Conservation (phyloP, 2,113 vertebrate genomes). For the Ptyas mucosa region DNA sequence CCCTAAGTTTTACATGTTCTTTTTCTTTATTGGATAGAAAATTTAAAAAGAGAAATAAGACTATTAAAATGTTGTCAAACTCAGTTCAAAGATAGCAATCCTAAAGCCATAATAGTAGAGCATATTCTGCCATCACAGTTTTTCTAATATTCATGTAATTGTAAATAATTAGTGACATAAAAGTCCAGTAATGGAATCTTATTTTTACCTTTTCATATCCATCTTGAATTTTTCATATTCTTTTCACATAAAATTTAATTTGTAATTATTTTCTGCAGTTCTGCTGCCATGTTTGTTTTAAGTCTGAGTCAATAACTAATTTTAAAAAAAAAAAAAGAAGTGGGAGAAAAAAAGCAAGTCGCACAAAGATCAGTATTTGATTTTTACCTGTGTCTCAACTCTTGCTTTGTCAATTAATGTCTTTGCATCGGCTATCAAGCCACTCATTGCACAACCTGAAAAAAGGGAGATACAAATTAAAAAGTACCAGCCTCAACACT, state of each 20-base stretch:
- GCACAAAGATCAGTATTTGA: conserved; percentile 16
- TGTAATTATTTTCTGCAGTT: background rate
- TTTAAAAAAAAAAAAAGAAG: background rate
- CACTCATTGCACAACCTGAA: conserved; percentile 97
- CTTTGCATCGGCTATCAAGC: conserved; percentile 97
- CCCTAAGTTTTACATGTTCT: background rate
- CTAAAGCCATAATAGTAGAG: background rate
- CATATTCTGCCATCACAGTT: background rate
- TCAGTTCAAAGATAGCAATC: background rate
- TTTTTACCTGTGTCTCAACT: conserved; percentile 94
- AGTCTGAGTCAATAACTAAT: background rate
- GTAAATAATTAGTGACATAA: background rate
- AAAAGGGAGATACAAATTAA: conserved; percentile 15
- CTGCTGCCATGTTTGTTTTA: background rate
- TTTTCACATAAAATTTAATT: background rate
- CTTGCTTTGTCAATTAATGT: conserved; percentile 98
- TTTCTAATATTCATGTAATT: background rate
- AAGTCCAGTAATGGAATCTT: background rate
- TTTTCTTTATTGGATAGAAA: background rate
- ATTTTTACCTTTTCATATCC: background rate
- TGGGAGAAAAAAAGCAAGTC: background rate
- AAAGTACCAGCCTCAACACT: background rate
- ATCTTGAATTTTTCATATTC: background rate
- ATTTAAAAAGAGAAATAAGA: background rate
- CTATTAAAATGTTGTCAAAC: background rate